Conservation (phyloP, 2,113 vertebrate genomes). For the Genyomyrus donnyi region DNA sequence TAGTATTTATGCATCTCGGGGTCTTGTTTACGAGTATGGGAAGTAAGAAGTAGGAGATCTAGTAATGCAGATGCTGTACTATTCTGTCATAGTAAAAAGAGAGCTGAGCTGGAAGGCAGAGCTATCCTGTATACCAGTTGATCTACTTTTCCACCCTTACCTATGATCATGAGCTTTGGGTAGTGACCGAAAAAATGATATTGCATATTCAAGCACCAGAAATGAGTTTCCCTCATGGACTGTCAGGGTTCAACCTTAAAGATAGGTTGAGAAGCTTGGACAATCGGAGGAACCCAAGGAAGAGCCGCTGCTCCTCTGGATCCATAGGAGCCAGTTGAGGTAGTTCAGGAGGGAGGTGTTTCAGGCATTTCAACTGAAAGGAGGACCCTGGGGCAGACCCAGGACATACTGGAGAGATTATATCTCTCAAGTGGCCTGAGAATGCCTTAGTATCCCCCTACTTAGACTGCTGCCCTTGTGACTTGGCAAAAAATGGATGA, state of each 20-base stretch:
- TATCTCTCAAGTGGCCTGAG: background rate
- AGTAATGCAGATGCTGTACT: background rate
- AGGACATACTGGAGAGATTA: background rate
- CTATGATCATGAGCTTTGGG: background rate
- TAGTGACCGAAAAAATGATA: background rate
- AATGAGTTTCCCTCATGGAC: background rate
- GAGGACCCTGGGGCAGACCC: background rate
- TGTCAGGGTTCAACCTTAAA: too few species aligned
- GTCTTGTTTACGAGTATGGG: background rate
- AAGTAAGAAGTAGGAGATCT: background rate
- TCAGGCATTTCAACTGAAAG: background rate
- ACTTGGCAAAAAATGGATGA: background rate
- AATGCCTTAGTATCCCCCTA: background rate
- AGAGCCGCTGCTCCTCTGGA: too few species aligned
- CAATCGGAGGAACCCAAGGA: too few species aligned
- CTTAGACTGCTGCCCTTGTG: background rate
- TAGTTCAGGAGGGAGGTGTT: background rate
- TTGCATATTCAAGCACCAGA: background rate
- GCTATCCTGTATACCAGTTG: background rate
- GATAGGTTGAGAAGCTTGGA: too few species aligned
- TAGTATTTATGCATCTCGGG: background rate
- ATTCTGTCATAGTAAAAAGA: background rate
- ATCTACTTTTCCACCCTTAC: background rate
- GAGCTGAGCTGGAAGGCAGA: background rate
- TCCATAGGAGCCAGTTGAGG: background rate